Base-by-base conservation (phyloP, 1,140 invertebrate genomes). In the Drosophila tsacasi region DNA sequence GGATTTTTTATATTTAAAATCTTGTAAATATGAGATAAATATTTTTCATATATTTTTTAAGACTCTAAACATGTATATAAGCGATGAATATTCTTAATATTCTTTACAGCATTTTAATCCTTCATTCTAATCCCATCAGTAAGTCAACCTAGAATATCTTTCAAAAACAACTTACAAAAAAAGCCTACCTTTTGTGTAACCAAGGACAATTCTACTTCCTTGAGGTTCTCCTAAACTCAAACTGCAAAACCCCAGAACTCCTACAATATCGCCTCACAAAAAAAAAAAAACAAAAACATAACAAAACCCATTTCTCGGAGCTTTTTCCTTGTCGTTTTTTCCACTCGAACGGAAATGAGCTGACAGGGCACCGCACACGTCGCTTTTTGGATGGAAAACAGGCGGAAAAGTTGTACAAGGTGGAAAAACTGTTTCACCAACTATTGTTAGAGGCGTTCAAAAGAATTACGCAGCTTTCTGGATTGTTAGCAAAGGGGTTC, bases 381-480 rank as follows among this genome's bases (percentile, higher is more conserved):
- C 78, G 61, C 68, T 72, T 59, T 66, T 27, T 49, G 30, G n/a
- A 54, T 44, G 39, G 30, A 72, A 21, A 55, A 39, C 39, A 12
- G 37, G 37, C 49, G 54, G 57, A 44, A 55, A 73, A 73, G 44
- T 74, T 74, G 32, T 52, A 52, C 54, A 61, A 73, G 69, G 68
- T 74, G 71, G 71, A 72, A 73, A 89, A 89, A 89, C 85, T 90
- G 67, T 89, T 90, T 59, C 61, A 60, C 85, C 75, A 89, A 89
- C 85, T 89, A 79, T 89, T 91, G 85, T 89, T 89, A 91, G 85
- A 89, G 87, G 69, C 80, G 78, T 54, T 89, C 64, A 73, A 79
- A 73, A 85, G 83, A 84, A 81, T 89, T 89, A 89, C 85, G 85
- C 85, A 89, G 77, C 68, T 65, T 64, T 82, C 30, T 39, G 62